phyloP scores from a whole-genome alignment of 2,888 invertebrate genomes.

The Cataglyphis albicans region DNA sequence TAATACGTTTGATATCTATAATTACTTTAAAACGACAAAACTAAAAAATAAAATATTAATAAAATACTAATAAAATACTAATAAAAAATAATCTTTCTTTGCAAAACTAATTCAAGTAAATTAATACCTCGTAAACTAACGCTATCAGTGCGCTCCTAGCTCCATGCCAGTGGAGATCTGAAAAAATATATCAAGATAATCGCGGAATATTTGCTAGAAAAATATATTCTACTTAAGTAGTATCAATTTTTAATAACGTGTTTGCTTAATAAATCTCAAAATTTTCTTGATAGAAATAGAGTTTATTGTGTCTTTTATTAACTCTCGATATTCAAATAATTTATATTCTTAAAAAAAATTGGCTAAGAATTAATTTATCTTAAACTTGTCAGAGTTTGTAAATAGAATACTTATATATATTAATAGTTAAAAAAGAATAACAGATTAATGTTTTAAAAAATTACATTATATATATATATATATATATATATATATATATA shows the following conservation, averaged over 20 bases:
- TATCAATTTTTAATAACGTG: background rate
- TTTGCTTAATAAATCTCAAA: background rate
- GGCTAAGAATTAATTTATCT: background rate
- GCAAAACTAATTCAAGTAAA: background rate
- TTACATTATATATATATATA: too few species aligned
- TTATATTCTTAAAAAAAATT: background rate
- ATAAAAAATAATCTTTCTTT: constrained; percentile 5
- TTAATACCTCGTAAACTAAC: constrained; percentile 84
- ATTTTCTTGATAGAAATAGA: background rate
- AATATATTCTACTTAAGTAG: background rate
- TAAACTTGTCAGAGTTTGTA: background rate
- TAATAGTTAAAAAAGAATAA: background rate
- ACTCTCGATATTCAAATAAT: background rate
- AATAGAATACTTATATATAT: background rate
- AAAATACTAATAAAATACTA: too few species aligned
- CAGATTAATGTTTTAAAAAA: background rate
- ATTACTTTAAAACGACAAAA: background rate
- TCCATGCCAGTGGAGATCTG: constrained; percentile 87
- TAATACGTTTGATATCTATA: background rate
- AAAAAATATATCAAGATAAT: constrained; percentile 54
- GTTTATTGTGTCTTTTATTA: background rate
- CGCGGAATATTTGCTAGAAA: background rate
- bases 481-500: background rate
- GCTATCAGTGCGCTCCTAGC: constrained; percentile 86
- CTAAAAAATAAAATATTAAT: background rate